These are phyloP conservation scores for Echinarachnius parma DNA, from an alignment of 53 echinoderm and acorn worm genomes.

Conservation along the genomic window DNA sequence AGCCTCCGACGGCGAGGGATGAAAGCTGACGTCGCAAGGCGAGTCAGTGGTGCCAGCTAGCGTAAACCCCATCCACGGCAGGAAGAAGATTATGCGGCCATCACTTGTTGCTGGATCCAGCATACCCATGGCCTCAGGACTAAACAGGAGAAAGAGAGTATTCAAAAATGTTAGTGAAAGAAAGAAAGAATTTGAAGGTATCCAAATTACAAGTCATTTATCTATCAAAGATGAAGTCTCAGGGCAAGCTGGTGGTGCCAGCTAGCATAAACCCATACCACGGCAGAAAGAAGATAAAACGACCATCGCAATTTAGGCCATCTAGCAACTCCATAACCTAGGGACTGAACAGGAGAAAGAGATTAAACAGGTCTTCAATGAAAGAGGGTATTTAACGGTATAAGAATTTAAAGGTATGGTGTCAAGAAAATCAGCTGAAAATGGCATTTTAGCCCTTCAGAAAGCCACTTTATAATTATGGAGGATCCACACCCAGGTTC, in stretches of 20 bases:
- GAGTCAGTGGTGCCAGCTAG: constrained; percentile 92
- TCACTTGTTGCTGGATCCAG: constrained; percentile 96
- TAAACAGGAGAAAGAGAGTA: constrained; percentile 1
- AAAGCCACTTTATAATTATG: too few species aligned
- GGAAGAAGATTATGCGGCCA: constrained; percentile 96
- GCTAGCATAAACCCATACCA: constrained; percentile 89
- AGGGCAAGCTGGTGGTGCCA: constrained; percentile 87
- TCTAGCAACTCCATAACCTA: constrained; percentile 92
- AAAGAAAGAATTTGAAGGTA: too few species aligned
- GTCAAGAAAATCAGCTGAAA: too few species aligned
- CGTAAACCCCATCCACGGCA: constrained; percentile 90
- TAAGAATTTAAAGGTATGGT: too few species aligned
- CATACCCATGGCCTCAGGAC: constrained; percentile 92
- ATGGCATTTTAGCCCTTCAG: too few species aligned
- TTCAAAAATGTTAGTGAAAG: neutral
- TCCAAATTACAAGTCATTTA: too few species aligned
- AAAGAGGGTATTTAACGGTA: too few species aligned
- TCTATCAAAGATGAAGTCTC: constrained; percentile 73
- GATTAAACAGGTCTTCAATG: too few species aligned
- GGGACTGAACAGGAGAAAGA: constrained; percentile 63
- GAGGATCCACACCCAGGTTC: too few species aligned
- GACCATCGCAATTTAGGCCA: constrained; percentile 89
- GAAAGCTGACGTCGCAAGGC: constrained; percentile 74
- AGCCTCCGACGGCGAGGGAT: constrained; percentile 82
- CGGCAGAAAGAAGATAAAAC: constrained; percentile 96